Base-by-base conservation (phyloP, 2,888 invertebrate genomes). In the Melanotus villosus region DNA sequence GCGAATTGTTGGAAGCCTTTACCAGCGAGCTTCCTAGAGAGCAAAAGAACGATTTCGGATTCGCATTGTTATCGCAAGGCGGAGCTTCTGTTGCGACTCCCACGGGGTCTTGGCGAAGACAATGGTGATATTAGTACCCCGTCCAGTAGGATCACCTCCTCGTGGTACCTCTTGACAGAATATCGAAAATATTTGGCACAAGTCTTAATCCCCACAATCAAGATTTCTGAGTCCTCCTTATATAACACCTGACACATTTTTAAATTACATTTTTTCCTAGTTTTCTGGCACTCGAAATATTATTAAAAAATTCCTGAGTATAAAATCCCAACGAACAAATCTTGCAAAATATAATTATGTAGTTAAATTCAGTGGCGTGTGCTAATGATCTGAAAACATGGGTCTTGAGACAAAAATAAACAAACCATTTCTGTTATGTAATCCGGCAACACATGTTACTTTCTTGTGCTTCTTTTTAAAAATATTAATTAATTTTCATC, bases 41-140 rank as follows among this genome's bases (percentile, higher is more conserved):
- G 78, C 76, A 74, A 78, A 80, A 80, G 81, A 80, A 80, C 82
- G 80, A 80, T 80, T 77, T 80, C 80, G 82, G 83, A 84, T 82
- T 82, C 82, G 83, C 82, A 84, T 84, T 84, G 84, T 84, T 83
- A 75, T 77, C 62, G 72, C 70, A 58, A 70, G 79, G 78, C 79
- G 78, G 77, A 75, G 78, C 76, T 65, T 72, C 41, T 43, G 56
- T 52, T 47, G 79, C 68, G 78, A 79, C 80, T 79, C 83, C 83
- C 82, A 80, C 82, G 73, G 73, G 65, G 62, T 45, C 54, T 47
- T 47, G 45, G 32, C 50, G 70, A 78, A 81, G 77, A 82, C 81
- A 82, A 81, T 81, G 81, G 80, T 76, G 77, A 70, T 67, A 62
- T 70, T 57, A 60, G 63, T 52, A 38, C 38, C 59, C 59, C 43